These are phyloP conservation scores for Sphenodon punctatus DNA, from an alignment of 2,797 vertebrate genomes.

Conservation along the genomic window DNA sequence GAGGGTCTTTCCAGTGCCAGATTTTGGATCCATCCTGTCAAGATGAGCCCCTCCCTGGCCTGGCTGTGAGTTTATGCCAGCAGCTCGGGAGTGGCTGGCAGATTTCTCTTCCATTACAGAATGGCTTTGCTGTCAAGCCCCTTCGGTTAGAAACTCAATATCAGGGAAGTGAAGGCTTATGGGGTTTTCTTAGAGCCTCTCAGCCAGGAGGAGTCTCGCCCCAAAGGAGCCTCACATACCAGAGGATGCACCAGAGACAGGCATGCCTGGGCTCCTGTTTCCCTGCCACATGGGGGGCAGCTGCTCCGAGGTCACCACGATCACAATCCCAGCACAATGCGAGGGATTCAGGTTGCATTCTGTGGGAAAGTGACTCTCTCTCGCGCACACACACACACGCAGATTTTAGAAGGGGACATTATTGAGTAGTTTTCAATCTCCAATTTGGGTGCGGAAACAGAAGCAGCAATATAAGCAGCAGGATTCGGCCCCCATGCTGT, in stretches of 20 bases:
- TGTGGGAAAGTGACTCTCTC: background rate
- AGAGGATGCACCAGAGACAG: background rate
- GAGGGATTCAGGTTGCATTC: background rate
- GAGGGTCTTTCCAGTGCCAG: too few relatives aligned
- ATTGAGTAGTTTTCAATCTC: background rate
- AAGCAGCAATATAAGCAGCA: too few relatives aligned
- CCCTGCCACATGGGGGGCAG: background rate
- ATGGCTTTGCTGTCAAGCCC: background rate
- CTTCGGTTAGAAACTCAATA: background rate
- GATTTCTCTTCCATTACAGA: background rate
- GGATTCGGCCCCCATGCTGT: too few relatives aligned
- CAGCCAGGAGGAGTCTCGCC: background rate
- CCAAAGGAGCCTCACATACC: slow-evolving; percentile 20
- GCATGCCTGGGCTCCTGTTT: background rate
- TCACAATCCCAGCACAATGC: slow-evolving; percentile 30
- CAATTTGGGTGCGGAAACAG: too few relatives aligned
- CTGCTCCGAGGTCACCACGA: slow-evolving; percentile 39
- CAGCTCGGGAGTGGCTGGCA: background rate
- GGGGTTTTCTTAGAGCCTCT: background rate
- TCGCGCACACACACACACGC: background rate
- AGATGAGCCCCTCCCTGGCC: too few relatives aligned
- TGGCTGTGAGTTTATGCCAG: too few relatives aligned
- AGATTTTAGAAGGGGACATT: background rate
- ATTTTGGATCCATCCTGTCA: too few relatives aligned
- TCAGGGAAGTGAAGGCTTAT: background rate